Conservation (phyloP, 1,140 invertebrate genomes). For the Coenobita brevimanus region DNA sequence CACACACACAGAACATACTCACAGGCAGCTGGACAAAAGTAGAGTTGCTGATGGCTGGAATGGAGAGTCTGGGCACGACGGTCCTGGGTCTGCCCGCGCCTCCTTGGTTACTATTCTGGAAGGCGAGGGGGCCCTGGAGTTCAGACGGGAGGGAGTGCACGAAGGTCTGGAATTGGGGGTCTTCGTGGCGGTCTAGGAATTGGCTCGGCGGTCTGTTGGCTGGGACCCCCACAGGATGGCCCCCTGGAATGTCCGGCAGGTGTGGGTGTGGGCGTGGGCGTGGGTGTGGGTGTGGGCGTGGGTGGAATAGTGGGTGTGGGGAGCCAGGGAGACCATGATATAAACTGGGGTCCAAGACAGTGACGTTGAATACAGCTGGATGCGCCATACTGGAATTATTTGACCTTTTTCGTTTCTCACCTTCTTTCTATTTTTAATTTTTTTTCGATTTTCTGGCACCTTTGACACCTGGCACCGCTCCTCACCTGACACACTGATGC, state of each 20-base stretch:
- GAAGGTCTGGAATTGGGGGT: conserved; percentile 18
- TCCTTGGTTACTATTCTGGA: conserved; percentile 32
- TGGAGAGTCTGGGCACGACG: conserved; percentile 2
- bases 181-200: conserved; percentile 16
- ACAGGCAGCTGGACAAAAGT: conserved; percentile 52
- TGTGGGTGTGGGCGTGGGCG: neutral
- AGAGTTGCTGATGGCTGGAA: conserved; percentile 40
- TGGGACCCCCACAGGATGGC: neutral
- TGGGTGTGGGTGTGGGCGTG: too few species aligned
- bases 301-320: too few species aligned
- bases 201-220: too few species aligned
- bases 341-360: conserved; percentile 16
- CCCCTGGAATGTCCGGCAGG: neutral
- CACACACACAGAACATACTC: too few species aligned
- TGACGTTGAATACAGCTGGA: conserved; percentile 40
- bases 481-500: too few species aligned
- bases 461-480: too few species aligned
- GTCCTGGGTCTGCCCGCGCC: too few species aligned
- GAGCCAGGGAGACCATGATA: neutral
- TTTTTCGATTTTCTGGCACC: too few species aligned
- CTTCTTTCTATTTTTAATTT: too few species aligned
- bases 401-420: too few species aligned
- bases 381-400: too few species aligned
- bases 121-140: conserved; percentile 42
- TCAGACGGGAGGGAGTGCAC: conserved; percentile 38